phyloP scores from a whole-genome alignment of 1,140 invertebrate genomes.

The Episyrphus balteatus region DNA sequence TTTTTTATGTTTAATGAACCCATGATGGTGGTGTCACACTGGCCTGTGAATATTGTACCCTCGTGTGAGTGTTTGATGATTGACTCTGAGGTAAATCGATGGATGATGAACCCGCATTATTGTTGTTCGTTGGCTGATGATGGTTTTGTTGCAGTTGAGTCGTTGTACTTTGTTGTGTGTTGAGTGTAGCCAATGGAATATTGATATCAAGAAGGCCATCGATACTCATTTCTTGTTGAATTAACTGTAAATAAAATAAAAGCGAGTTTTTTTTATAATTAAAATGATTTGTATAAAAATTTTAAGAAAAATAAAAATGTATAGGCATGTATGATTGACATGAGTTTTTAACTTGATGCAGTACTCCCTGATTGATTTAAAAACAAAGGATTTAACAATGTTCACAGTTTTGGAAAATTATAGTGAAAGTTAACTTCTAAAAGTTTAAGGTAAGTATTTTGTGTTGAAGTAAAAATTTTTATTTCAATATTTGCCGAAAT shows the following conservation, averaged over 20 bases:
- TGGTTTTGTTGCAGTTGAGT: conserved; percentile 11
- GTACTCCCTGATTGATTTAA: too few relatives aligned
- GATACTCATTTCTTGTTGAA: conserved; percentile 85
- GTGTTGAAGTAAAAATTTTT: too few relatives aligned
- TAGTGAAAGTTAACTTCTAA: too few relatives aligned
- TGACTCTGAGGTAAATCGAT: conserved; percentile 18
- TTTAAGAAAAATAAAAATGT: background rate
- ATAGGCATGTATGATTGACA: too few relatives aligned
- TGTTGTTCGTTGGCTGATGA: conserved; percentile 14
- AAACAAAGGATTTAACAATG: too few relatives aligned
- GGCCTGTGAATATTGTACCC: conserved; percentile 35
- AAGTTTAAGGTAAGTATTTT: too few relatives aligned
- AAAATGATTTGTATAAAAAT: background rate
- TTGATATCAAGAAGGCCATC: conserved; percentile 91
- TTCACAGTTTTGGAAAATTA: too few relatives aligned
- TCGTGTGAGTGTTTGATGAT: conserved; percentile 19
- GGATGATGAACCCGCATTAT: conserved; percentile 10
- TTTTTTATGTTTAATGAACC: conserved; percentile 46
- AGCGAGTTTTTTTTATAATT: background rate
- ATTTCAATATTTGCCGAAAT: too few relatives aligned
- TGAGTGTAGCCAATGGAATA: conserved; percentile 45
- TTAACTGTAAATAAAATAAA: conserved; percentile 45
- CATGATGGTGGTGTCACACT: conserved; percentile 50
- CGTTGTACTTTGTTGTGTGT: conserved; percentile 12
- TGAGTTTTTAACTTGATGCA: too few relatives aligned